Evolutionary conservation across 2,888 invertebrate species (phyloP), one percentile per base, ranked within the genome.

Genomic region (Bruchidius siliquastri): DNA sequence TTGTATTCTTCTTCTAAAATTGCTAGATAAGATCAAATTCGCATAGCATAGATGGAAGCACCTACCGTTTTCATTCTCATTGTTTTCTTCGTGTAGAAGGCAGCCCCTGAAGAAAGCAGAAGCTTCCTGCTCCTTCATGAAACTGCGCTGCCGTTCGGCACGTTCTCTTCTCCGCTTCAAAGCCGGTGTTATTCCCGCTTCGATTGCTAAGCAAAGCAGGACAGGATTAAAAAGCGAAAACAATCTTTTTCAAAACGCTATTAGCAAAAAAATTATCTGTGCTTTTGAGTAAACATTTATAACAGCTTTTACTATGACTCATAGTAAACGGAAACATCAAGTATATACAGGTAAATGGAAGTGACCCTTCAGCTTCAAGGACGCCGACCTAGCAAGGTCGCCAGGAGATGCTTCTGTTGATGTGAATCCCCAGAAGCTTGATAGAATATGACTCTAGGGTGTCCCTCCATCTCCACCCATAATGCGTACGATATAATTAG

Each of bases 121-220:
- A 75, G 90, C 90, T 86, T 94, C 94, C 83, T 94, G 96, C 81
- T 96, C 95, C 82, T 92, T 91, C 81, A 95, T 92, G 82, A 95
- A 94, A 83, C 93, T 94, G 73, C 94, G 91, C 84, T 96, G 96
- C 76, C 96, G 89, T 80, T 95, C 95, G 70, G 92, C 95, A 77
- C 96, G 90, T 83, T 96, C 95, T 76, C 95, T 89, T 76, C 96
- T 89, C 80, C 95, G 90, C 81, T 93, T 90, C 77, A 96, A 88
- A 72, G 94, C 94, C 69, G 96, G 93, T 30, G 93, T 95, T 30
- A 96, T 91, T 80, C 95, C 96, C 82, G 92, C 93, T 82, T 91
- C 91, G 80, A 84, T 85, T 75, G 85, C 87, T 87, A 84, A 82
- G 84, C 84, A 82, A 81, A 80, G 81, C 79, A 80, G 75, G 77